Percentiles rank a stretch among this genome's conserved stretches.
Conservation (phyloP, 2,113 vertebrate species). For the Nycticryphes semicollaris region DNA sequence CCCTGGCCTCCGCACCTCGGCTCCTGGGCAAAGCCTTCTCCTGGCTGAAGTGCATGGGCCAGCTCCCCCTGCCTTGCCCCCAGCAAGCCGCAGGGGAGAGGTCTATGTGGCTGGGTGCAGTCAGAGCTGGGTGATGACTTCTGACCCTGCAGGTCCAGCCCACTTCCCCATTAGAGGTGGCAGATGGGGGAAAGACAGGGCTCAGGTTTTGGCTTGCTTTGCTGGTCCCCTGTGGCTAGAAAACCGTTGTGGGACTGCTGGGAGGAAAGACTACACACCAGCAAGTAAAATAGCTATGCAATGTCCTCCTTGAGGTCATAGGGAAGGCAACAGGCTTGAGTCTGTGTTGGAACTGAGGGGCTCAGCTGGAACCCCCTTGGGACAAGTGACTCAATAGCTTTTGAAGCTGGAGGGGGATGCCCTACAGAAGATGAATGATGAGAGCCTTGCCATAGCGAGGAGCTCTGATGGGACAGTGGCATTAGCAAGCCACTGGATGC, state of each 20-base stretch:
- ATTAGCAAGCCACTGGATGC: background rate
- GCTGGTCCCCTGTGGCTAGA: background rate
- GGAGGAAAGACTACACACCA: background rate
- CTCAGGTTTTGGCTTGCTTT: background rate
- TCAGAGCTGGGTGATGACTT: background rate
- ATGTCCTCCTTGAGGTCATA: background rate
- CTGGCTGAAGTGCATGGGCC: rapidly evolving
- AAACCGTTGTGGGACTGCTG: background rate
- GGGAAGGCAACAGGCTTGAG: background rate
- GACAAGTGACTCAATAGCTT: background rate
- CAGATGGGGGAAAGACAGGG: too few species aligned
- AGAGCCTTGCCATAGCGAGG: background rate
- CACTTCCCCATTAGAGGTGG: background rate
- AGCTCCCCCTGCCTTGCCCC: background rate
- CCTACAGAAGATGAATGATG: background rate
- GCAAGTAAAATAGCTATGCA: background rate
- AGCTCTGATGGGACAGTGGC: background rate
- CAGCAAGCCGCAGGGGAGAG: rapidly evolving
- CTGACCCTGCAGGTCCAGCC: background rate
- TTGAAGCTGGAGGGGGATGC: background rate
- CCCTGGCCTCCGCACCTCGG: background rate
- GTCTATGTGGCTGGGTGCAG: rapidly evolving
- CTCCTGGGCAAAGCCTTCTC: background rate
- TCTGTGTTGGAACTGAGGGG: background rate
- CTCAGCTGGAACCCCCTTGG: background rate